These are phyloP conservation scores for Pedionomus torquatus DNA, from an alignment of 2,113 vertebrate species.

Conservation along the genomic window DNA sequence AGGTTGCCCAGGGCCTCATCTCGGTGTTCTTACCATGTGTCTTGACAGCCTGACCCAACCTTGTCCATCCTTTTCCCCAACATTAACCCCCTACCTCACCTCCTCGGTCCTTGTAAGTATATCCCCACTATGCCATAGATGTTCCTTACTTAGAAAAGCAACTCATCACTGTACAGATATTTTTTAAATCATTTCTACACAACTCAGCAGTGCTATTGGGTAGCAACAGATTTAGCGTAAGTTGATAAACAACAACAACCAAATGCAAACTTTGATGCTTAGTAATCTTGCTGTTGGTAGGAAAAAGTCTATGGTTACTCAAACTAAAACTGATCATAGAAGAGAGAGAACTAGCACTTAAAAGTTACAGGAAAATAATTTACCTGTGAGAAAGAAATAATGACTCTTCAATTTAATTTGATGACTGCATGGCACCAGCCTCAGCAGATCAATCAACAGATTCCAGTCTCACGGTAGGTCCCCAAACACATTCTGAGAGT, in stretches of 20 bases:
- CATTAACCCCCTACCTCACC: not conserved
- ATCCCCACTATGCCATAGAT: not conserved
- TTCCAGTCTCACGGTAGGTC: not conserved
- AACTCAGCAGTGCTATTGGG: not conserved
- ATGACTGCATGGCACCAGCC: not conserved
- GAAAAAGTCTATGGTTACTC: accelerated
- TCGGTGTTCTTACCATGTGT: not conserved
- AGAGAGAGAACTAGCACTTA: not conserved
- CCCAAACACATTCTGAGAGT: not conserved
- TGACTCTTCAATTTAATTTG: not conserved
- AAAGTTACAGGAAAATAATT: not conserved
- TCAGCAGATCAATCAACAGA: not conserved
- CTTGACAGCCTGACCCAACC: not conserved
- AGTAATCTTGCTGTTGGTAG: not conserved
- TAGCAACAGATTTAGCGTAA: not conserved
- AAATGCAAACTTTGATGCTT: not conserved
- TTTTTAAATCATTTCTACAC: not conserved
- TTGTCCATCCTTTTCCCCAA: not conserved
- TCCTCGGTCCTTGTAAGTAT: not conserved
- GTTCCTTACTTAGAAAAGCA: not conserved
- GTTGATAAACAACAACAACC: not conserved
- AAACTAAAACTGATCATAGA: not conserved
- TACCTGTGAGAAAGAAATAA: not conserved
- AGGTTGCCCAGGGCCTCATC: no score
- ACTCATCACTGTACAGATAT: not conserved